A percentile compares a stretch with the other conserved stretches of the same genome.
phyloP scores from a whole-genome alignment of 1,140 invertebrate species.

The Popillia japonica region DNA sequence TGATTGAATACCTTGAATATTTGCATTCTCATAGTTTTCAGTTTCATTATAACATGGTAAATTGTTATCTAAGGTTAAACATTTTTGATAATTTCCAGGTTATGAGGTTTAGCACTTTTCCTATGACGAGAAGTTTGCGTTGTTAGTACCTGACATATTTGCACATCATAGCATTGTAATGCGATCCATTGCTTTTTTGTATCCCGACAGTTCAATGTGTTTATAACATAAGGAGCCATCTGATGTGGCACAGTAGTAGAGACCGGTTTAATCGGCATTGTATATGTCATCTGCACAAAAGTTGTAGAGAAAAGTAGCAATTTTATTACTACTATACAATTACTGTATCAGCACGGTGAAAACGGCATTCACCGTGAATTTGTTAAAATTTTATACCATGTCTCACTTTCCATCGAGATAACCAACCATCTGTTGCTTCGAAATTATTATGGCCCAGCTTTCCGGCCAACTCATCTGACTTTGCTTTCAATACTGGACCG shows the following conservation, averaged over 20 bases:
- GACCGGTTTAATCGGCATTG: background rate
- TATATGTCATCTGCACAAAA: slow-evolving; percentile 1
- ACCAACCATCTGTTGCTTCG: slow-evolving; percentile 34
- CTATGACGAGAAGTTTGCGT: slow-evolving; percentile 1
- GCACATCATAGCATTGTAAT: slow-evolving; percentile 32
- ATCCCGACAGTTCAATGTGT: slow-evolving; percentile 27
- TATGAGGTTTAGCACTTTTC: slow-evolving; percentile 9
- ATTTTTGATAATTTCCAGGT: no score
- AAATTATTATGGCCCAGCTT: slow-evolving; percentile 20
- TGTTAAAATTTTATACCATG: slow-evolving; percentile 27
- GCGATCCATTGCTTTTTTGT: slow-evolving; percentile 33
- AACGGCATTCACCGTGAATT: background rate
- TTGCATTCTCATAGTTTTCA: background rate
- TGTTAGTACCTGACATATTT: slow-evolving; percentile 16
- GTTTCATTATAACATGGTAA: slow-evolving; percentile 5
- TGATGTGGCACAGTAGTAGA: slow-evolving; percentile 19
- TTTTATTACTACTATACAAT: background rate
- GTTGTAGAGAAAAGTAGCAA: background rate
- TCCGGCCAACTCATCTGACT: no score
- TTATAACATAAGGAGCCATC: slow-evolving; percentile 13
- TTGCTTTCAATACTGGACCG: no score
- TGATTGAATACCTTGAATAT: no score
- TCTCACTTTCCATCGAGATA: slow-evolving; percentile 27
- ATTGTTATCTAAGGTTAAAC: background rate
- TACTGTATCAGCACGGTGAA: background rate